Percentiles rank a stretch among this genome's conserved stretches.
Evolutionary conservation across 2,888 invertebrate species (phyloP).

Genomic region (Diadromus collaris): DNA sequence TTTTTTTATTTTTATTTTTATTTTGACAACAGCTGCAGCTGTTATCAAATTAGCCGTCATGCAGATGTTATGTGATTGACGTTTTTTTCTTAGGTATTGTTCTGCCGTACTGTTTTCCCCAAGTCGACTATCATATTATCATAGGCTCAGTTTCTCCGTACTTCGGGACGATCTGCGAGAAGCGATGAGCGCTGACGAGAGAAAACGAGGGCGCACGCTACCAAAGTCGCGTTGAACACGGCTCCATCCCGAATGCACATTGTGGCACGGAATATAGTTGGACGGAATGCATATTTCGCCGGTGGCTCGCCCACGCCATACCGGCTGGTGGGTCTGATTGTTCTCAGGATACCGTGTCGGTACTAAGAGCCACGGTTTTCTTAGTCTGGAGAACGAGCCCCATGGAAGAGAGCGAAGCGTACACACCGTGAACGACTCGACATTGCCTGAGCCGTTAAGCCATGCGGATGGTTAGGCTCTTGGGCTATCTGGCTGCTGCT

Average conservation of each 20-base stretch:
- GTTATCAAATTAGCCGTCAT: not conserved
- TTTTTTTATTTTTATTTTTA: too few relatives aligned
- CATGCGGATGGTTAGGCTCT: slow-evolving; percentile 29
- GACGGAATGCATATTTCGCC: slow-evolving; percentile 74
- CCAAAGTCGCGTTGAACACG: slow-evolving; percentile 11
- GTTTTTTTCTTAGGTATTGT: not conserved
- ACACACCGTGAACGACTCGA: slow-evolving; percentile 32
- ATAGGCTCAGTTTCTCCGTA: not conserved
- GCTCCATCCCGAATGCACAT: slow-evolving; percentile 4
- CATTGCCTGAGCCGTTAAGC: slow-evolving; percentile 31
- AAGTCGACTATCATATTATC: not conserved
- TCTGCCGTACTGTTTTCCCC: not conserved
- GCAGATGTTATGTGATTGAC: not conserved
- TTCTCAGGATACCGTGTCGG: slow-evolving; percentile 74
- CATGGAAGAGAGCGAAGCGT: slow-evolving; percentile 9
- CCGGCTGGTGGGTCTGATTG: slow-evolving; percentile 77
- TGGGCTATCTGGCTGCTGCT: slow-evolving; percentile 25
- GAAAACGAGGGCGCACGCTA: slow-evolving; percentile 34
- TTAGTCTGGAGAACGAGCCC: slow-evolving; percentile 27
- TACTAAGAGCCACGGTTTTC: slow-evolving; percentile 35
- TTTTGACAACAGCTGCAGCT: too few relatives aligned
- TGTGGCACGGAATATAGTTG: not conserved
- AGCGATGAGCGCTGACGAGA: slow-evolving; percentile 5
- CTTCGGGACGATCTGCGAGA: not conserved
- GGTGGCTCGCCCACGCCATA: slow-evolving; percentile 75